These are phyloP conservation scores for Lacerta bilineata DNA, from an alignment of 2,797 vertebrate genomes.

Conservation along the genomic window DNA sequence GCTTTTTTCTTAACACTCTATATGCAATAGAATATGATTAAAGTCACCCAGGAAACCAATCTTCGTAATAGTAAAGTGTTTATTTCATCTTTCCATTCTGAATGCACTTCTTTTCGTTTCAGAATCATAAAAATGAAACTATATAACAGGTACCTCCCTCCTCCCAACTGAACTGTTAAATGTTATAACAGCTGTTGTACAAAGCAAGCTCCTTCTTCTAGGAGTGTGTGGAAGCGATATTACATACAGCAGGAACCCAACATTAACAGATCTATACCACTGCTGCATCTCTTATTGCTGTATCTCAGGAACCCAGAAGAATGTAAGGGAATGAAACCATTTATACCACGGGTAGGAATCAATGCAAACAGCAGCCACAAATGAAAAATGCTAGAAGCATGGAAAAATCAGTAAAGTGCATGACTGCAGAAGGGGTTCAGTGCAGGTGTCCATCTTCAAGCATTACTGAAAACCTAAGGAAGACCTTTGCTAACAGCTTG, in stretches of 20 bases:
- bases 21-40: constrained; percentile 3
- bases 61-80: constrained; percentile 37
- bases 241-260: rapidly evolving
- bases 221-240: constrained; percentile 30
- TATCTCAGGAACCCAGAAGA: constrained; percentile 1
- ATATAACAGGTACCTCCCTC: constrained; percentile 1
- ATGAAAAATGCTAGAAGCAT: constrained; percentile 28
- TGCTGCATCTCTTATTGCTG: not conserved
- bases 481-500: not conserved
- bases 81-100: constrained; percentile 41
- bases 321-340: not conserved
- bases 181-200: not conserved
- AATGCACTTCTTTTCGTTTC: constrained; percentile 27
- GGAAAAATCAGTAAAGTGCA: not conserved
- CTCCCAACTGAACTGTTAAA: constrained; percentile 34
- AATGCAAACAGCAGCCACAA: constrained; percentile 23
- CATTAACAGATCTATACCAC: too few relatives aligned
- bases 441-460: not conserved
- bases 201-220: constrained; percentile 32
- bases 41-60: constrained; percentile 33
- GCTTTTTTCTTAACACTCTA: not conserved
- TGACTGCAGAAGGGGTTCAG: not conserved
- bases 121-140: not conserved
- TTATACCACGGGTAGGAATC: not conserved
- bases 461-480: not conserved